A percentile compares a stretch with the other conserved stretches of the same genome.
Evolutionary conservation across 2,888 invertebrate species (phyloP).

Genomic region (Dynastes tityus): DNA sequence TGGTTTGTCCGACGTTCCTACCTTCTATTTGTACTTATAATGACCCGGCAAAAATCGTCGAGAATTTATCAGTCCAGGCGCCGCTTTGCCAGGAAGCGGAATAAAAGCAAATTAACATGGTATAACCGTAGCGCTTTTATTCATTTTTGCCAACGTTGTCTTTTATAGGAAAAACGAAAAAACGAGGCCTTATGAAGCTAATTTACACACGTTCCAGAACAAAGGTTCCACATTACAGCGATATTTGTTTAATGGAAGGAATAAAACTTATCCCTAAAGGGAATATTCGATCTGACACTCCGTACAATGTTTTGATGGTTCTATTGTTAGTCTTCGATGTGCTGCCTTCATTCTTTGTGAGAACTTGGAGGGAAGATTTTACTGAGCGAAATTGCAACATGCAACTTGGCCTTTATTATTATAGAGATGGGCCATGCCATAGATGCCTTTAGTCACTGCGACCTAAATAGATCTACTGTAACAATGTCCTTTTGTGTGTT

Average conservation of each 20-base stretch:
- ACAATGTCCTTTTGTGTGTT: too few relatives aligned
- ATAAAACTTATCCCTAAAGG: neutral
- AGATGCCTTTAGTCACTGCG: too few relatives aligned
- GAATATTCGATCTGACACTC: too few relatives aligned
- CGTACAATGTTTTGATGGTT: too few relatives aligned
- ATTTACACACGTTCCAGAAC: constrained; percentile 2
- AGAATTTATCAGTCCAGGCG: constrained; percentile 18
- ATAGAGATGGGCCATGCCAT: too few relatives aligned
- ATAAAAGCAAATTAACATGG: constrained; percentile 26
- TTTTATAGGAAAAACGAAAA: neutral
- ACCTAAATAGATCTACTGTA: too few relatives aligned
- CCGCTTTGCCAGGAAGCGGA: constrained; percentile 4
- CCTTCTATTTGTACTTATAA: constrained; percentile 44
- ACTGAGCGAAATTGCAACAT: too few relatives aligned
- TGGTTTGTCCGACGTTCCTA: neutral
- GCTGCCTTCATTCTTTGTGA: too few relatives aligned
- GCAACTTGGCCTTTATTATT: too few relatives aligned
- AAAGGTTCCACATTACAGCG: neutral
- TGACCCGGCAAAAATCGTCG: constrained; percentile 24
- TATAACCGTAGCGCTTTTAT: constrained; percentile 1
- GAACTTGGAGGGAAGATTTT: too few relatives aligned
- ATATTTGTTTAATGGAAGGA: neutral
- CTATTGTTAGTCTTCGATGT: too few relatives aligned
- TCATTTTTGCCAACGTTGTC: constrained; percentile 16
- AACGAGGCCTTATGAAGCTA: neutral